A percentile compares a stretch with the other conserved stretches of the same genome.
Conservation (phyloP, 2,113 vertebrate species). For the Rutilus rutilus region DNA sequence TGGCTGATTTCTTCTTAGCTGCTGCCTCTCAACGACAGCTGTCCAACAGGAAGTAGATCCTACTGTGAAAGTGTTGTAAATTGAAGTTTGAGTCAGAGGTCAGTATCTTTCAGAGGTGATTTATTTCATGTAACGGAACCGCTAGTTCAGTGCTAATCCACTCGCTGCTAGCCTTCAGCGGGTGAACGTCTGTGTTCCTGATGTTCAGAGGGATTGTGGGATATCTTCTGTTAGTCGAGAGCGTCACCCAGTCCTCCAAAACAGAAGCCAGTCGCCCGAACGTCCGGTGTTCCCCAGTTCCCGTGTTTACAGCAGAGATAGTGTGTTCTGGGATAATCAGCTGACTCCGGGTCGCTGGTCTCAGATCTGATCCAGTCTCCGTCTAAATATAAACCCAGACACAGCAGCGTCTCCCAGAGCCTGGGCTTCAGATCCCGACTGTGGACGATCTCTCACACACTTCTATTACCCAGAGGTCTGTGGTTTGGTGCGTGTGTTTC, state of each 20-base stretch:
- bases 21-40: neutral
- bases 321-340: too few relatives aligned
- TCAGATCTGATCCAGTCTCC: too few relatives aligned
- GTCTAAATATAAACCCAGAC: conserved; percentile 41
- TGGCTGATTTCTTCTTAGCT: neutral
- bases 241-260: neutral
- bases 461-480: too few relatives aligned
- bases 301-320: neutral
- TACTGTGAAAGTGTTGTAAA: neutral
- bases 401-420: neutral
- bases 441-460: too few relatives aligned
- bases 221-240: neutral
- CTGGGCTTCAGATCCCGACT: neutral
- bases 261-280: neutral
- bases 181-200: neutral
- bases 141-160: too few relatives aligned
- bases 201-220: neutral
- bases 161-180: neutral
- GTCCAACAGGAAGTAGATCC: neutral
- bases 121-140: neutral
- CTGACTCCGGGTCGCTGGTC: too few relatives aligned
- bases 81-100: neutral
- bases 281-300: neutral
- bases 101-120: neutral
- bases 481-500: too few relatives aligned